Evolutionary conservation across 2,113 vertebrate genomes (phyloP), one percentile per base, ranked within the genome.

Genomic region (Scomber scombrus): DNA sequence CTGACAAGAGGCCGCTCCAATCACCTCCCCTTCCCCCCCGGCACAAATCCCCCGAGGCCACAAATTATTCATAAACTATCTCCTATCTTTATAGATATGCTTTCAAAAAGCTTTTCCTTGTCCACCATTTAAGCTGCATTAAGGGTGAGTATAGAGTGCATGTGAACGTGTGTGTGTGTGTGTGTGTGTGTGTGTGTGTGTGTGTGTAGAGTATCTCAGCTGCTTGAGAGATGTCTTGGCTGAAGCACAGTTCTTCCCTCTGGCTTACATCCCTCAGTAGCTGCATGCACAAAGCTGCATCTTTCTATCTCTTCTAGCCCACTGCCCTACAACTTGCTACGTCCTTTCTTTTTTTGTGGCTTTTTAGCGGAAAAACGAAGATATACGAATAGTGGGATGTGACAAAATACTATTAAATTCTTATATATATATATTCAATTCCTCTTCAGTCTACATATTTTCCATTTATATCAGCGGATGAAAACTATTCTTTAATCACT

Each of bases 31-130:
- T 47, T 40, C 31, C 0, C 45, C 40, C 47, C 34, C 11, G 0
- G 14, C 71, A 31, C 3, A 3, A 54, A 43, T 52, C 88, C 69
- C 87, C 19, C 1, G 70, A 80, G 84, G 79, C 16, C 5, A 80
- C 85, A 85, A 89, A 91, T 90, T 89, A 90, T 91, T 92, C 72
- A 90, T 88, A 78, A 85, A 82, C 79, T 78, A 81, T 78, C 77
- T 86, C 86, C 75, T 78, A 26, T 84, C 88, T 80, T 71, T 64
- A 79, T 23, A 71, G 82, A 84, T 75, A 75, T 73, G 79, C 74
- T 86, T 85, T 90, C 86, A 89, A 82, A 85, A 86, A 90, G 81
- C 77, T 84, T 89, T 89, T 89, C 77, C 80, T 90, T 91, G 84
- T 89, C 69, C 68, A 23, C 40, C 73, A 70, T 85, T 91, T 88